phyloP scores from a whole-genome alignment of 2,888 invertebrate species.

The Andricus curvator region DNA sequence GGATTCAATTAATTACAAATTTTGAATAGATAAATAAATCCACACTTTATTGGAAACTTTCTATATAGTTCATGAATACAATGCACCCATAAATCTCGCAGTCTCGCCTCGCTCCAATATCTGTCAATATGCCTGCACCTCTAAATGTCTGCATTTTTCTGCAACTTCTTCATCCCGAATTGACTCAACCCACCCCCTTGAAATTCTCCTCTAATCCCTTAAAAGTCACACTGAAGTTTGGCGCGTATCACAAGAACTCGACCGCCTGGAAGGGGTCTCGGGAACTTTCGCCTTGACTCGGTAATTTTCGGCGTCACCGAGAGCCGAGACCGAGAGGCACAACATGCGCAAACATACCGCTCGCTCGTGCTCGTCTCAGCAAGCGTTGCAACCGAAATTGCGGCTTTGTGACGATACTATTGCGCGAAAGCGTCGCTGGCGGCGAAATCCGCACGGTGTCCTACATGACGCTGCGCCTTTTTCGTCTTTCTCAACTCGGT shows the following conservation, averaged over 20 bases:
- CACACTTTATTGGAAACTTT: no score
- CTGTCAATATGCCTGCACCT: not conserved
- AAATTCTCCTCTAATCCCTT: not conserved
- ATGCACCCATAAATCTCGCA: not conserved
- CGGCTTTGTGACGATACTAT: conserved; percentile 50
- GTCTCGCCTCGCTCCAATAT: no score
- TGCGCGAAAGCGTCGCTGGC: conserved; percentile 44
- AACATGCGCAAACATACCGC: conserved; percentile 53
- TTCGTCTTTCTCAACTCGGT: not conserved
- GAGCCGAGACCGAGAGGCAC: not conserved
- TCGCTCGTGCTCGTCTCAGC: conserved; percentile 22
- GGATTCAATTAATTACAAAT: no score
- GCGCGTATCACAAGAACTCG: not conserved
- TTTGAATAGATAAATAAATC: no score
- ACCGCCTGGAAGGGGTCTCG: conserved; percentile 31
- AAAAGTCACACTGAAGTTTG: not conserved
- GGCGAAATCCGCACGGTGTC: conserved; percentile 29
- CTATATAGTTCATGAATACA: no score
- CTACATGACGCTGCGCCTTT: conserved; percentile 2
- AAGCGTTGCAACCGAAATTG: conserved; percentile 31
- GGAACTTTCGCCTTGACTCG: conserved; percentile 46
- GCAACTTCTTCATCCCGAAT: not conserved
- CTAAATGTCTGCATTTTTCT: not conserved
- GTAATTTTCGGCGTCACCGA: conserved; percentile 43
- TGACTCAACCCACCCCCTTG: not conserved